A percentile compares a stretch with the other conserved stretches of the same genome.
Conservation (phyloP, 2,113 vertebrate genomes). For the Calypte anna region DNA sequence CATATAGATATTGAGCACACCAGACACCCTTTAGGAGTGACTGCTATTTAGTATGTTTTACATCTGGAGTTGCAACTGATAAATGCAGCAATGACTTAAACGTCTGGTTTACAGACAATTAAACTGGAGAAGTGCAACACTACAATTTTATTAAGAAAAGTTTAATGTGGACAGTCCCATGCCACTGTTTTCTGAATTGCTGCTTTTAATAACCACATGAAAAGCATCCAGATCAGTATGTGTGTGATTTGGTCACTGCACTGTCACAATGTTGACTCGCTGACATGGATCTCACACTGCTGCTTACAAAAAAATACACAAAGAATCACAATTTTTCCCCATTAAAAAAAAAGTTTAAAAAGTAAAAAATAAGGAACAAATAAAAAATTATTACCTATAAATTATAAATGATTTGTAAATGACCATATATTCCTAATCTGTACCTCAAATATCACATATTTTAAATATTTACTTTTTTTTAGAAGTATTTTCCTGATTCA, state of each 20-base stretch:
- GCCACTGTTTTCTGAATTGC: background rate
- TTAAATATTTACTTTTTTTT: background rate
- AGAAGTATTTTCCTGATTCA: background rate
- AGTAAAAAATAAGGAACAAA: too few species aligned
- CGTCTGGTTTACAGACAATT: background rate
- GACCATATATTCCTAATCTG: background rate
- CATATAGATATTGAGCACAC: background rate
- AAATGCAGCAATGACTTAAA: background rate
- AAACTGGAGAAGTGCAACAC: background rate
- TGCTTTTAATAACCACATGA: background rate
- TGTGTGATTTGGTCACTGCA: background rate
- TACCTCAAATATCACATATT: background rate
- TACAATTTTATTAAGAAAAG: background rate
- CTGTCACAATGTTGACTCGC: background rate
- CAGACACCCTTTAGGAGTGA: background rate
- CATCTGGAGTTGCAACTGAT: background rate
- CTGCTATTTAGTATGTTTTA: background rate
- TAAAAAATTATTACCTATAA: background rate
- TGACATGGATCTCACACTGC: background rate
- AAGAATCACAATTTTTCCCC: background rate
- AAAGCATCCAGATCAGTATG: background rate
- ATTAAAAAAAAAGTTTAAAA: background rate
- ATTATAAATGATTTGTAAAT: background rate
- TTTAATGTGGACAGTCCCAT: background rate
- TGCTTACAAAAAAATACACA: background rate